Evolutionary conservation across 2,113 vertebrate species (phyloP).

Genomic region (Chauna torquata): DNA sequence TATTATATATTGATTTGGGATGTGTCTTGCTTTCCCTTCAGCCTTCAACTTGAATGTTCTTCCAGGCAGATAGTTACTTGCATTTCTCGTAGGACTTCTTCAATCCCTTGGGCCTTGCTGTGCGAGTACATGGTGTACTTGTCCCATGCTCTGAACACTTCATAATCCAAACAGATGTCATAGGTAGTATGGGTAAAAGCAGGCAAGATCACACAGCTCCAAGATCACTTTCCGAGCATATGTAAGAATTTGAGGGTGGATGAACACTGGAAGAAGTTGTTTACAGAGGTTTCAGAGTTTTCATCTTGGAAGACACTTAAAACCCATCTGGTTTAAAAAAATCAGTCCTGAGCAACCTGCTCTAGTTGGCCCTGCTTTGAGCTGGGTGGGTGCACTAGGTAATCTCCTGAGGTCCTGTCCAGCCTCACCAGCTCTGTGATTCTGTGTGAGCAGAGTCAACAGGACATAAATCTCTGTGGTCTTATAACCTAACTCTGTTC

Average conservation of each 20-base stretch:
- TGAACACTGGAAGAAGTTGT: neutral
- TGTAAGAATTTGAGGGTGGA: neutral
- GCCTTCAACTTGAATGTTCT: neutral
- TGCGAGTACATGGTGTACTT: neutral
- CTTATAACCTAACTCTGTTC: neutral
- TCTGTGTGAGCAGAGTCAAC: neutral
- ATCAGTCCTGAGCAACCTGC: neutral
- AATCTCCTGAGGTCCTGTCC: neutral
- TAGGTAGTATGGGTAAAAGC: neutral
- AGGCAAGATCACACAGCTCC: neutral
- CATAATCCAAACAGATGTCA: neutral
- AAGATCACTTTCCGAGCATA: neutral
- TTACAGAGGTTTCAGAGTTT: neutral
- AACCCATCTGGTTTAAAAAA: accelerated
- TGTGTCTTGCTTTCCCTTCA: neutral
- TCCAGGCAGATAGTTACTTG: neutral
- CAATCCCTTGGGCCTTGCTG: neutral
- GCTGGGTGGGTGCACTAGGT: neutral
- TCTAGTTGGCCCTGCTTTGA: neutral
- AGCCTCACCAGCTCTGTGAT: neutral
- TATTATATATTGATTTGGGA: neutral
- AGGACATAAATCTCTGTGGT: neutral
- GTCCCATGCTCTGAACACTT: neutral
- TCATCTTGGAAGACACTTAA: neutral
- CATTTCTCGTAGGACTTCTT: neutral